phyloP scores from a whole-genome alignment of 1,140 invertebrate species.

The Eumeta japonica region DNA sequence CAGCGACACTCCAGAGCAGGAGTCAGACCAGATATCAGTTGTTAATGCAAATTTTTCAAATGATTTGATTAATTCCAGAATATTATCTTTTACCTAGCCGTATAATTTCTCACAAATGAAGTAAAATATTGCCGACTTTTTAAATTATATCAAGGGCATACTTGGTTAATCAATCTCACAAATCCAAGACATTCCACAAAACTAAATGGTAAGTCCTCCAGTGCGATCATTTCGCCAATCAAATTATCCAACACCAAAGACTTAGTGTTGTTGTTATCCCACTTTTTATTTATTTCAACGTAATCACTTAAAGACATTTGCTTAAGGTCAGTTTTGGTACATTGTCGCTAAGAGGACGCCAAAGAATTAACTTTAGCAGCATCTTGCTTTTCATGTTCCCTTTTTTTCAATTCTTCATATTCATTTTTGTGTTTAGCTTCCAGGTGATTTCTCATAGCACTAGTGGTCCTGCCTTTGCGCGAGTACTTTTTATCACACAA shows the following conservation, averaged over 20 bases:
- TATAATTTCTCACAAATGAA: constrained; percentile 21
- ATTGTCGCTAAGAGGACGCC: constrained; percentile 15
- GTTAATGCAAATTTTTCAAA: constrained; percentile 22
- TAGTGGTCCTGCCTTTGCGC: constrained; percentile 9
- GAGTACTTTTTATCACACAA: constrained; percentile 13
- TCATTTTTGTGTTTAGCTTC: constrained; percentile 10
- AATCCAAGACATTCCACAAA: constrained; percentile 16
- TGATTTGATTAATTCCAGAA: constrained; percentile 12
- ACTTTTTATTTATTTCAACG: constrained; percentile 9
- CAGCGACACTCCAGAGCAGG: constrained; percentile 16
- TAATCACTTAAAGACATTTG: constrained; percentile 10
- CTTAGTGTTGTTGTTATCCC: constrained; percentile 8
- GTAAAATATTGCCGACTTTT: constrained; percentile 18
- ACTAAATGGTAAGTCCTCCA: constrained; percentile 9
- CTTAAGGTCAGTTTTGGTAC: constrained; percentile 13
- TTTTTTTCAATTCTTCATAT: too few species aligned
- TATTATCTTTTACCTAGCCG: constrained; percentile 15
- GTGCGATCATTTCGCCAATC: too few species aligned
- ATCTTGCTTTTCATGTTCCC: constrained; percentile 10
- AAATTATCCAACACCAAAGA: constrained; percentile 7
- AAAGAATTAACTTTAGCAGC: constrained; percentile 13
- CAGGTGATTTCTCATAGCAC: constrained; percentile 10
- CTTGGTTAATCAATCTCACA: constrained; percentile 15
- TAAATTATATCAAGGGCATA: constrained; percentile 14
- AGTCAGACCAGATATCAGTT: constrained; percentile 18